Evolutionary conservation across 2,797 vertebrate genomes (phyloP).

Genomic region (Arctocebus calabarensis): DNA sequence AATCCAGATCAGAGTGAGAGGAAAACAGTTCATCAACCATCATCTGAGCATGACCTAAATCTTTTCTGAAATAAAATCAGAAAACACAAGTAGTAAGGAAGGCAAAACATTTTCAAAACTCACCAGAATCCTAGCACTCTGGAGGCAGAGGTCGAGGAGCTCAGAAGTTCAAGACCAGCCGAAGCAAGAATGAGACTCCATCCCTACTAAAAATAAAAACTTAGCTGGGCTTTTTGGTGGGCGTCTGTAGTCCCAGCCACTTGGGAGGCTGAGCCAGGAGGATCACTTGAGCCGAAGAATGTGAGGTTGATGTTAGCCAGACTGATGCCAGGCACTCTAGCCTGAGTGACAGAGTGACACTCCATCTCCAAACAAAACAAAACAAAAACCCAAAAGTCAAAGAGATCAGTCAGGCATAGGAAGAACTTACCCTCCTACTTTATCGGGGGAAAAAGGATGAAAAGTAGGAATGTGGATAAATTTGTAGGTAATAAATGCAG

Average conservation of each 20-base stretch:
- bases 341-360: too few species aligned
- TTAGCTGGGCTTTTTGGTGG: too few species aligned
- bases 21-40: slow-evolving; percentile 93
- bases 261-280: background rate
- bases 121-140: background rate
- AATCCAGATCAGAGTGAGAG: slow-evolving; percentile 84
- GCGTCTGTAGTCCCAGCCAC: background rate
- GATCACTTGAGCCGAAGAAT: background rate
- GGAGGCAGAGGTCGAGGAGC: background rate
- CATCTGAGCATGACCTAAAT: slow-evolving; percentile 92
- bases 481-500: background rate
- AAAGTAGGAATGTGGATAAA: background rate
- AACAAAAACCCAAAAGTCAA: background rate
- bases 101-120: background rate
- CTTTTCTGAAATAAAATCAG: slow-evolving; percentile 89
- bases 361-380: too few species aligned
- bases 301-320: background rate
- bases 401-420: background rate
- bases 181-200: too few species aligned
- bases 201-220: too few species aligned
- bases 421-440: background rate
- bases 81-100: background rate
- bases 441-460: background rate
- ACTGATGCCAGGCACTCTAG: background rate
- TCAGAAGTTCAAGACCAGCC: background rate